Percentiles rank a stretch among this genome's conserved stretches.
Conservation (phyloP, 2,113 vertebrate species). For the Phrynosoma blainvillii region DNA sequence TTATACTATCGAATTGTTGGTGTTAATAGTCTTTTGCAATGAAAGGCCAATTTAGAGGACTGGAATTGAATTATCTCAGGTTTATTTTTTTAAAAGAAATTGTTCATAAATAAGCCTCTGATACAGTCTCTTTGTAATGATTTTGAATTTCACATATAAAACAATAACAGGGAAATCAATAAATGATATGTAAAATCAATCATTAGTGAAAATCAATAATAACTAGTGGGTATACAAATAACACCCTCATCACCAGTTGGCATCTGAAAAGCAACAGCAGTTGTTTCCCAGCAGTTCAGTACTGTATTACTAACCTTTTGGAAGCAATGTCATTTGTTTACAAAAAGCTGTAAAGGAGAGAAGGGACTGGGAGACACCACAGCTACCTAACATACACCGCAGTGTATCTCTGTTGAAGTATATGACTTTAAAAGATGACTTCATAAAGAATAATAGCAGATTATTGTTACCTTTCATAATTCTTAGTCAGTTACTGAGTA, state of each 20-base stretch:
- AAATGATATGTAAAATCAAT: neutral
- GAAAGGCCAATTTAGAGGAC: slow-evolving; percentile 26
- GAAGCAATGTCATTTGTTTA: neutral
- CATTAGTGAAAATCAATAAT: slow-evolving; percentile 4
- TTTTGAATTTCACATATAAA: slow-evolving; percentile 44
- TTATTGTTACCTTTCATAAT: slow-evolving; percentile 39
- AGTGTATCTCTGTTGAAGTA: neutral
- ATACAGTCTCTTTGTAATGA: slow-evolving; percentile 22
- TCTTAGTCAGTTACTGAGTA: slow-evolving; percentile 50
- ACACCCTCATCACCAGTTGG: neutral
- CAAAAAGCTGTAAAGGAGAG: neutral
- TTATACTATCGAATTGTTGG: slow-evolving; percentile 29
- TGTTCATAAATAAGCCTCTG: slow-evolving; percentile 31
- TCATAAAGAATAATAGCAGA: slow-evolving; percentile 37
- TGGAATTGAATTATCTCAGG: slow-evolving; percentile 16
- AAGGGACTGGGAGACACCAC: neutral
- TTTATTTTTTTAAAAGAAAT: neutral
- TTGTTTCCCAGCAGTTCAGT: neutral
- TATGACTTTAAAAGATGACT: slow-evolving; percentile 52
- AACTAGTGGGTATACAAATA: neutral
- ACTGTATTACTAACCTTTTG: neutral
- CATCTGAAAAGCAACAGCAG: neutral
- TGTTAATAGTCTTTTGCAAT: slow-evolving; percentile 6
- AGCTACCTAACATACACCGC: neutral
- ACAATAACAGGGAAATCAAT: slow-evolving; percentile 1